phyloP scores from a whole-genome alignment of 2,888 invertebrate species.

The Branchipolynoe longqiensis region DNA sequence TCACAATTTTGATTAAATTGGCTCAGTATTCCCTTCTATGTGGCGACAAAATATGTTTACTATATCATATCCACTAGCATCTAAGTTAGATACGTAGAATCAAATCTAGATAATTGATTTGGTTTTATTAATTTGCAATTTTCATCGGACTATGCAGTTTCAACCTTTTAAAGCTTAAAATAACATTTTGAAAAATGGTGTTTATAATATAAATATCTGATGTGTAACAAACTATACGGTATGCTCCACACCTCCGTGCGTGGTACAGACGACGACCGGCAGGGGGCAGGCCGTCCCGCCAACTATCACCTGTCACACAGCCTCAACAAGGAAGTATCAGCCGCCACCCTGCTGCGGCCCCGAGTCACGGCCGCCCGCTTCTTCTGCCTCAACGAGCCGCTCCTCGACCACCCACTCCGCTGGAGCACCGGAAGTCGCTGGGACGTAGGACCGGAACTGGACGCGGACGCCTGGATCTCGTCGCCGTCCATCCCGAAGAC shows the following conservation, averaged over 20 bases:
- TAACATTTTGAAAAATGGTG: not conserved
- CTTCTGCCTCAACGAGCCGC: slow-evolving; percentile 69
- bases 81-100: too few relatives aligned
- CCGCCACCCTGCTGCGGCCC: slow-evolving; percentile 75
- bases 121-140: not conserved
- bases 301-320: slow-evolving; percentile 71
- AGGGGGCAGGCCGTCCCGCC: too few relatives aligned
- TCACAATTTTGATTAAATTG: too few relatives aligned
- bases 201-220: too few relatives aligned
- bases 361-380: slow-evolving; percentile 55
- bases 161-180: not conserved
- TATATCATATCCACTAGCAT: too few relatives aligned
- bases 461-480: slow-evolving; percentile 73
- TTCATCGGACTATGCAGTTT: not conserved
- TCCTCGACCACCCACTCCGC: too few relatives aligned
- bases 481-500: slow-evolving; percentile 78
- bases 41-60: too few relatives aligned
- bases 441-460: slow-evolving; percentile 36
- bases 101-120: too few relatives aligned
- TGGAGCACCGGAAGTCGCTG: slow-evolving; percentile 56
- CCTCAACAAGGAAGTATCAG: slow-evolving; percentile 74
- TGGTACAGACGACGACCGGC: too few relatives aligned
- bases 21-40: too few relatives aligned
- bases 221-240: too few relatives aligned
- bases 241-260: too few relatives aligned